phyloP scores from a whole-genome alignment of 2,113 vertebrate genomes.

The Podiceps cristatus region DNA sequence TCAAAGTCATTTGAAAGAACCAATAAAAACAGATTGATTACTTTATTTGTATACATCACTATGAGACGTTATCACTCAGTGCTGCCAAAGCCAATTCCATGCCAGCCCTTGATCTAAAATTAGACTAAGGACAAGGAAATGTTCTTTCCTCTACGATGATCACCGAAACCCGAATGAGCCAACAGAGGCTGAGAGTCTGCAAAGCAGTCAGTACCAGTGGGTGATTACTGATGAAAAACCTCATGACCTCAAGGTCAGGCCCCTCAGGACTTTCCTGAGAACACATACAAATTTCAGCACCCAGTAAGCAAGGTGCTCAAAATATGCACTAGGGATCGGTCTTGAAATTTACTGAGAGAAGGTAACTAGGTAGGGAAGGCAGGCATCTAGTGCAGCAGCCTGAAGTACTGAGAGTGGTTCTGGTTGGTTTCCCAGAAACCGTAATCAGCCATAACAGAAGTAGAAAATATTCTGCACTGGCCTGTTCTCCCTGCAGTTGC shows the following conservation, averaged over 20 bases:
- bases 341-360: background rate
- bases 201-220: background rate
- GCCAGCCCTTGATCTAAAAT: constrained; percentile 62
- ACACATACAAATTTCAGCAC: background rate
- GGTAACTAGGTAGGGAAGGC: background rate
- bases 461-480: background rate
- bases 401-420: background rate
- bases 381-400: background rate
- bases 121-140: constrained; percentile 38
- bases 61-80: background rate
- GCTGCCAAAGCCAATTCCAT: constrained; percentile 25
- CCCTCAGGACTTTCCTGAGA: background rate
- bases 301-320: background rate
- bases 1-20: constrained; percentile 39
- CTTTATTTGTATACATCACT: constrained; percentile 11
- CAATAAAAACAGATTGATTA: constrained; percentile 47
- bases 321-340: background rate
- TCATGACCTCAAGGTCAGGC: background rate
- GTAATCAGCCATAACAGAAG: fast-evolving
- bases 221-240: background rate
- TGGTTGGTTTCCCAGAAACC: background rate
- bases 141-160: constrained; percentile 29
- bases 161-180: background rate
- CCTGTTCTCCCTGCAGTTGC: background rate
- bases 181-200: background rate